Evolutionary conservation across 2,113 vertebrate genomes (phyloP).

Genomic region (Asarcornis scutulata): DNA sequence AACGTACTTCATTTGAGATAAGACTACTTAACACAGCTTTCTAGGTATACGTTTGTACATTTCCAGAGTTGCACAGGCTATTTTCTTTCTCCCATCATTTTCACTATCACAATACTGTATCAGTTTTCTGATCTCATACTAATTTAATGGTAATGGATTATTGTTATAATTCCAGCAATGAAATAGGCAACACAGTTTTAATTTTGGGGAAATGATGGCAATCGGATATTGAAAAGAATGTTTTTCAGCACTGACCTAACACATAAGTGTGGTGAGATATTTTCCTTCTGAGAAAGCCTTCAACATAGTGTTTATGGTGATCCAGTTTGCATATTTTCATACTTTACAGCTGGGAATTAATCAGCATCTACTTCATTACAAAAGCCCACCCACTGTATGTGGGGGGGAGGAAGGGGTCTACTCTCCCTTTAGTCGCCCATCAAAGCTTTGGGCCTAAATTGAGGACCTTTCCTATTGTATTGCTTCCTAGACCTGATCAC

Average conservation of each 20-base stretch:
- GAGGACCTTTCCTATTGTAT: neutral
- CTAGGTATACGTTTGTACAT: neutral
- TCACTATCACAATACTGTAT: neutral
- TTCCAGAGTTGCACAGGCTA: accelerated
- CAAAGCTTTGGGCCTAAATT: neutral
- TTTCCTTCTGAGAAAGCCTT: neutral
- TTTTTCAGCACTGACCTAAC: neutral
- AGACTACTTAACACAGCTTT: neutral
- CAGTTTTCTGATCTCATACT: neutral
- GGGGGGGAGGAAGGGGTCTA: neutral
- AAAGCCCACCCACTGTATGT: neutral
- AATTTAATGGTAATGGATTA: neutral
- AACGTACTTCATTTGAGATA: neutral
- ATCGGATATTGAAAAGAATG: neutral
- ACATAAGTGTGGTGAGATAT: neutral
- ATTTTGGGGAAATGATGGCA: neutral
- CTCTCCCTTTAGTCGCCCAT: neutral
- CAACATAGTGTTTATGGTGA: neutral
- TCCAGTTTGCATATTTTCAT: neutral
- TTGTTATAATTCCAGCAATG: neutral
- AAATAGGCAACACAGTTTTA: neutral
- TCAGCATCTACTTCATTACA: neutral
- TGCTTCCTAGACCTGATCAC: neutral
- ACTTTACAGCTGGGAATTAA: neutral
- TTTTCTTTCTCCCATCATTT: neutral